Base-by-base conservation (phyloP, 2,888 invertebrate genomes). In the Heliothis peltigera region DNA sequence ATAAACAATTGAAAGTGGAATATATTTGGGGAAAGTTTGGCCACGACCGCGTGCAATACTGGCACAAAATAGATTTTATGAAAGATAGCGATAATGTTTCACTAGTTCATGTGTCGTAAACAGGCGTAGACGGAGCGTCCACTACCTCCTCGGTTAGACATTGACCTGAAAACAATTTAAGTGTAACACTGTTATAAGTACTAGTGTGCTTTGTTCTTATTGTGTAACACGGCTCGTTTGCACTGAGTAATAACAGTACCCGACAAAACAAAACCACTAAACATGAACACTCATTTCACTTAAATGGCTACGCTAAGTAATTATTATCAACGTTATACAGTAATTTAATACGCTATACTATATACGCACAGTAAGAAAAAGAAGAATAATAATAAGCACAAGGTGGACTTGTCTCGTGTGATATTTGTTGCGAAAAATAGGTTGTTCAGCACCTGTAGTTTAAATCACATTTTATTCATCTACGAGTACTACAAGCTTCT, bases 161-260 rank as follows among this genome's bases (percentile, higher is more conserved):
- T 91, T 90, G 90, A 90, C 90, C 90, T 88, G 83, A 86, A 90
- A 90, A 87, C 75, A 77, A 84, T 81, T 82, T 85, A 87, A 88
- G 84, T 89, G 84, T 87, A 86, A 84, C 87, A 83, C 71, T 68
- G 39, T 82, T 82, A 84, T 83, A 76, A 72, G 71, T 73, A 67
- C 57, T 71, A 67, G 63, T 66, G 70, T 68, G 71, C 76, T 78
- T 77, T 79, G 82, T 77, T 71, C 55, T 56, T 61, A 75, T 86
- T 85, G 83, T 64, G 84, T 71, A 84, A 86, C 62, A 44, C 49
- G 43, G 44, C 68, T 77, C 76, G 74, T 75, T 75, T 60, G 73
- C 63, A 58, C 58, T 57, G 48, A 78, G 69, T 77, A 75, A 83
- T 83, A 79, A 79, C 77, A 64, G 68, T 67, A 56, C 65, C 74